Evolutionary conservation across 2,888 invertebrate species (phyloP).

Genomic region (Arrhopalites spinosus): DNA sequence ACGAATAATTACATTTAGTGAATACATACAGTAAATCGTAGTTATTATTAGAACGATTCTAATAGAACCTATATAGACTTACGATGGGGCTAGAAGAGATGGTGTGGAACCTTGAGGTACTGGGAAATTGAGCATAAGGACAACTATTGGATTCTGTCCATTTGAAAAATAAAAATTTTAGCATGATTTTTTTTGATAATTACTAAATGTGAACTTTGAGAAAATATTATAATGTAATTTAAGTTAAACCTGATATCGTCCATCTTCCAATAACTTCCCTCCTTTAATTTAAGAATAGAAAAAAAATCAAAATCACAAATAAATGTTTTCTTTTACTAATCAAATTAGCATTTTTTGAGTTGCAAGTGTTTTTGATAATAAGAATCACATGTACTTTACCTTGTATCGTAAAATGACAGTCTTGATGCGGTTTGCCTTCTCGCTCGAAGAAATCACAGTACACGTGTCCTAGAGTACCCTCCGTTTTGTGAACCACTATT

Average conservation of each 20-base stretch:
- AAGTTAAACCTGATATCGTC: conserved; percentile 85
- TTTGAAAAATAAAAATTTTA: too few species aligned
- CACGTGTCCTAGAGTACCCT: conserved; percentile 86
- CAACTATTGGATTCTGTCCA: conserved; percentile 78
- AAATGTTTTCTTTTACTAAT: too few species aligned
- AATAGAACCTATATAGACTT: not conserved
- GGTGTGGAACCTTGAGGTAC: conserved; percentile 68
- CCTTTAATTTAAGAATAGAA: conserved; percentile 92
- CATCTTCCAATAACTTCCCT: conserved; percentile 77
- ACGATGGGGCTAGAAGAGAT: conserved; percentile 76
- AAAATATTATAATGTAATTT: too few species aligned
- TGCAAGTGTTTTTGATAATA: too few species aligned
- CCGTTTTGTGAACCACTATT: conserved; percentile 75
- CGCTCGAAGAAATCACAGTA: conserved; percentile 97
- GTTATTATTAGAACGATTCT: not conserved
- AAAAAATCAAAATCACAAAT: too few species aligned
- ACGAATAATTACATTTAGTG: too few species aligned
- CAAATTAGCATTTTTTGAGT: too few species aligned
- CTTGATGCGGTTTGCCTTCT: conserved; percentile 90
- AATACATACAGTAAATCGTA: too few species aligned
- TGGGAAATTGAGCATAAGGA: conserved; percentile 86
- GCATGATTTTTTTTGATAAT: too few species aligned
- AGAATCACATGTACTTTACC: conserved; percentile 63
- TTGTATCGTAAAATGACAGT: conserved; percentile 98
- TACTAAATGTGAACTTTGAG: not conserved